These are phyloP conservation scores for Lutjanus campechanus DNA, from an alignment of 2,797 vertebrate species.

Conservation along the genomic window DNA sequence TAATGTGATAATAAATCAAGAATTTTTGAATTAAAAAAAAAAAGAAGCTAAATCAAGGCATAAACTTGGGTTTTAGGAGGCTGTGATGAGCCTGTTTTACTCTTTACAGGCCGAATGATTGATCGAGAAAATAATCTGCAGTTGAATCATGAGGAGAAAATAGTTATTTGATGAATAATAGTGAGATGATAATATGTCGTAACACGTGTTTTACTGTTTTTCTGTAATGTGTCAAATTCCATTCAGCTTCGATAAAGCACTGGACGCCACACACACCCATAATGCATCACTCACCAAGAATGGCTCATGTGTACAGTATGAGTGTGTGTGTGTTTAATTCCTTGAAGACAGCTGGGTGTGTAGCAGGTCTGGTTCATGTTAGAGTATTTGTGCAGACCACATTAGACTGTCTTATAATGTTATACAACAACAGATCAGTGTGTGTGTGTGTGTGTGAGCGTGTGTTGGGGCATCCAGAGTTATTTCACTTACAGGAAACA, in stretches of 20 bases:
- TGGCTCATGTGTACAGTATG: conserved; percentile 16
- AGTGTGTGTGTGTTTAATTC: conserved; percentile 31
- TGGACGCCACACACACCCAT: conserved; percentile 21
- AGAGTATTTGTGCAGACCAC: conserved; percentile 18
- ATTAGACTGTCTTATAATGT: background rate
- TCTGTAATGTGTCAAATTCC: conserved; percentile 7
- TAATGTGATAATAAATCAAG: background rate
- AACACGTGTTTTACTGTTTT: background rate
- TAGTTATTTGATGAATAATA: background rate
- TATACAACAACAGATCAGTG: conserved; percentile 2
- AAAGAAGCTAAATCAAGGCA: background rate
- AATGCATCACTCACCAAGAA: conserved; percentile 53
- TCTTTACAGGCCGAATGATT: too few relatives aligned
- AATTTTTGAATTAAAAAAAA: background rate
- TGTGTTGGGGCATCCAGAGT: background rate
- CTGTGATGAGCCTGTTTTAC: too few relatives aligned
- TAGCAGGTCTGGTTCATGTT: conserved; percentile 41
- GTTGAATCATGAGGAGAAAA: background rate
- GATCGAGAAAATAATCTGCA: background rate
- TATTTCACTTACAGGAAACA: conserved; percentile 33
- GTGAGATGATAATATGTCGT: background rate
- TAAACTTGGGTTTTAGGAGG: background rate
- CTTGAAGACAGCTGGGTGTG: conserved; percentile 46
- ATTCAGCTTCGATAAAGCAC: background rate
- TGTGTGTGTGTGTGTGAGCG: conserved; percentile 19